Evolutionary conservation across 2,113 vertebrate genomes (phyloP).

Genomic region (Perognathus longimembris): DNA sequence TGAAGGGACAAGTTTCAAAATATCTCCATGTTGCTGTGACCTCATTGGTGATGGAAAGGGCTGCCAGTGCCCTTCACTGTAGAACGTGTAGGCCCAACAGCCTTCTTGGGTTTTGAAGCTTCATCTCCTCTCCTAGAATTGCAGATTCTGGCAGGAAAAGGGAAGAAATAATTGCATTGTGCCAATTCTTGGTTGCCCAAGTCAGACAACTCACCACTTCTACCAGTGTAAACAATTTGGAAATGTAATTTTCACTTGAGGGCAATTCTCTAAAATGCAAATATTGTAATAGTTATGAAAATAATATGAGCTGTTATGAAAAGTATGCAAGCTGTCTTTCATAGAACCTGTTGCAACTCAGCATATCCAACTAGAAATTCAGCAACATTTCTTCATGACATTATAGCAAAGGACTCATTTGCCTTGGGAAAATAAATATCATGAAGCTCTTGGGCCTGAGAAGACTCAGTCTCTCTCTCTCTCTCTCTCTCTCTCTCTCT

Average conservation of each 20-base stretch:
- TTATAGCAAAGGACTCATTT: background rate
- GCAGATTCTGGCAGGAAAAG: background rate
- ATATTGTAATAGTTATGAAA: constrained; percentile 1
- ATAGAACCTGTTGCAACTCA: background rate
- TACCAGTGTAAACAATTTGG: background rate
- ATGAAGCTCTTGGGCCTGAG: background rate
- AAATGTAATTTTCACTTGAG: constrained; percentile 43
- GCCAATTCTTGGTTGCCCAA: background rate
- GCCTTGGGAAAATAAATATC: background rate
- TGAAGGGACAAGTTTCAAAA: background rate
- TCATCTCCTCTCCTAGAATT: background rate
- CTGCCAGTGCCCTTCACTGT: background rate
- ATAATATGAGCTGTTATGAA: background rate
- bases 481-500: background rate
- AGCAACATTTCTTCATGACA: background rate
- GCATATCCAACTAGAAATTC: background rate
- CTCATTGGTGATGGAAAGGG: background rate
- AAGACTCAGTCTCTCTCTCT: background rate
- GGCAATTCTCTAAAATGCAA: constrained; percentile 11
- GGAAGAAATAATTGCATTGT: background rate
- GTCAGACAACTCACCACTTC: background rate
- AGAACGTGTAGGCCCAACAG: background rate
- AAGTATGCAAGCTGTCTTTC: background rate
- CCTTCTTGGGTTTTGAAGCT: background rate
- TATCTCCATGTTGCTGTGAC: background rate